Evolutionary conservation across 2,113 vertebrate genomes (phyloP).

Genomic region (Oplegnathus fasciatus): DNA sequence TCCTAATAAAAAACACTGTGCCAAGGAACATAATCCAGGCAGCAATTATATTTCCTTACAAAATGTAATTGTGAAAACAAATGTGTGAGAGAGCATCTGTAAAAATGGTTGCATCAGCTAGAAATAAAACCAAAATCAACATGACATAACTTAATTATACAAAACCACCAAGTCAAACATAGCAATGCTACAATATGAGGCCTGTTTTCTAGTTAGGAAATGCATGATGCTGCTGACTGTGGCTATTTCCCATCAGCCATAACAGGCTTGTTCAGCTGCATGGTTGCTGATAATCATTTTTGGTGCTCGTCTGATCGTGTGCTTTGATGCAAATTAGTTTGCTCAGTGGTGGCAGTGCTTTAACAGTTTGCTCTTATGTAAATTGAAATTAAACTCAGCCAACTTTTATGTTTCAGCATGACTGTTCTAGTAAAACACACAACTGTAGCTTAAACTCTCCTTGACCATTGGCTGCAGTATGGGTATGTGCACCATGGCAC

Average conservation of each 20-base stretch:
- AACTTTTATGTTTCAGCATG: slow-evolving; percentile 3
- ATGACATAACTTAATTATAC: neutral
- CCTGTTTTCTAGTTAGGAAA: neutral
- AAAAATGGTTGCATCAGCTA: slow-evolving; percentile 3
- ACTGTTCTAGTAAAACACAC: neutral
- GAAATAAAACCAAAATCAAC: neutral
- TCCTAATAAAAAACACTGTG: neutral
- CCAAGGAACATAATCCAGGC: neutral
- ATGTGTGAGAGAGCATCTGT: neutral
- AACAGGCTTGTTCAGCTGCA: neutral
- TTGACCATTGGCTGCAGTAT: neutral
- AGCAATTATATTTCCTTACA: neutral
- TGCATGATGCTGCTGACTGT: neutral
- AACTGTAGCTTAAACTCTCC: neutral
- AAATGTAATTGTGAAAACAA: neutral
- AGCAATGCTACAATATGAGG: neutral
- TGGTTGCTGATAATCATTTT: neutral
- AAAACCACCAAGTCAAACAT: neutral
- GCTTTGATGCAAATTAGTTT: slow-evolving; percentile 9
- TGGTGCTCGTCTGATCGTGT: neutral
- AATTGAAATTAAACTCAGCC: neutral
- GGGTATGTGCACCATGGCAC: neutral
- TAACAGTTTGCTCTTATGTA: neutral
- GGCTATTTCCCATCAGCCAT: neutral
- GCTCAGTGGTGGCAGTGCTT: neutral